phyloP scores from a whole-genome alignment of 2,113 vertebrate species.

The Cyanocitta stelleri region DNA sequence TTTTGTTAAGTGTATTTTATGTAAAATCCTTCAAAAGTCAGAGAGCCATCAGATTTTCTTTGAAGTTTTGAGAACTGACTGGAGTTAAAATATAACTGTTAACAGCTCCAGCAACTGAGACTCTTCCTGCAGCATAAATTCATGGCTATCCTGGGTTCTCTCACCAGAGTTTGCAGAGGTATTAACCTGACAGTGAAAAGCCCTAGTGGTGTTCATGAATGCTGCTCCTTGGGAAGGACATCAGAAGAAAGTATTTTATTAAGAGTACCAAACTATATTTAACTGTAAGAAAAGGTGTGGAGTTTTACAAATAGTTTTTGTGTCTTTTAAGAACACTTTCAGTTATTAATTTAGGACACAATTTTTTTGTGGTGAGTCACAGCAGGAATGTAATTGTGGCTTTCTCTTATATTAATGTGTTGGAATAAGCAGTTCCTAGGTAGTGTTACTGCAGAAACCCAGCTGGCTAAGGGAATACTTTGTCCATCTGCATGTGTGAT shows the following conservation, averaged over 20 bases:
- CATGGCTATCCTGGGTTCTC: neutral
- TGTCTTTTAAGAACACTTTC: neutral
- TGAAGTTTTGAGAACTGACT: neutral
- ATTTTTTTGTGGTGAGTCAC: neutral
- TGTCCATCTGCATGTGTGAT: neutral
- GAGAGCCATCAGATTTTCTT: neutral
- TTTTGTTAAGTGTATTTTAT: neutral
- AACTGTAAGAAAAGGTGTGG: neutral
- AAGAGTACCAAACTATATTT: neutral
- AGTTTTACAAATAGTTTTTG: neutral
- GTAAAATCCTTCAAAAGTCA: neutral
- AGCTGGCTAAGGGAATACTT: neutral
- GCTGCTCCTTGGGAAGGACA: neutral
- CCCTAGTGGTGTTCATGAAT: neutral
- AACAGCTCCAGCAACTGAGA: neutral
- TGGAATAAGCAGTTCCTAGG: neutral
- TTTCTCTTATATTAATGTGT: neutral
- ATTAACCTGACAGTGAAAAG: neutral
- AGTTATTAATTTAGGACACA: neutral
- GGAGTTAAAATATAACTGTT: constrained; percentile 2
- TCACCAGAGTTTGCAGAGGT: neutral
- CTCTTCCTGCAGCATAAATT: neutral
- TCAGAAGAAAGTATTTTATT: neutral
- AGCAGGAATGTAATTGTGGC: neutral
- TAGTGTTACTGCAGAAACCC: neutral